These are phyloP conservation scores for Gnatocerus cornutus DNA, from an alignment of 2,888 invertebrate species.

Conservation along the genomic window DNA sequence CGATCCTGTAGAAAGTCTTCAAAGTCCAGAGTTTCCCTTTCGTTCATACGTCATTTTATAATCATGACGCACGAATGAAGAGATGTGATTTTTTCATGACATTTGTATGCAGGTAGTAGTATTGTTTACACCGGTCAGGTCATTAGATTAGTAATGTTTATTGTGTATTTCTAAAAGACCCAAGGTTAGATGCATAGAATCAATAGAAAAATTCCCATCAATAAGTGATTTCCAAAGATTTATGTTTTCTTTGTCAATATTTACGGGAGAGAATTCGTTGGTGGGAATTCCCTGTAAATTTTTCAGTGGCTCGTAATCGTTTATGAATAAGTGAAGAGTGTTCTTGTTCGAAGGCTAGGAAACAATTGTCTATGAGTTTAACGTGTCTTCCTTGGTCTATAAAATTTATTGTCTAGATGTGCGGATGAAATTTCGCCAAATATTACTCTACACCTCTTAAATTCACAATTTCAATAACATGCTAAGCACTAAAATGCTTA, in stretches of 20 bases:
- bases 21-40: slow-evolving; percentile 3
- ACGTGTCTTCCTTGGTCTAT: slow-evolving; percentile 10
- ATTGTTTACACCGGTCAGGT: too few relatives aligned
- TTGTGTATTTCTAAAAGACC: too few relatives aligned
- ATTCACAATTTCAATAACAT: too few relatives aligned
- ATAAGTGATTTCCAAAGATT: slow-evolving; percentile 16
- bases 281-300: slow-evolving; percentile 30
- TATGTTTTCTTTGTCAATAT: slow-evolving; percentile 24
- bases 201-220: not conserved
- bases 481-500: too few relatives aligned
- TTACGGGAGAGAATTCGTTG: slow-evolving; percentile 22
- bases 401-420: not conserved
- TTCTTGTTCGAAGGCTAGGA: slow-evolving; percentile 5
- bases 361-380: slow-evolving; percentile 18
- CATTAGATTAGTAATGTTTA: too few relatives aligned
- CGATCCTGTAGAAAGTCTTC: slow-evolving; percentile 21
- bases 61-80: not conserved
- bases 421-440: not conserved
- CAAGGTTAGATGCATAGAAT: too few relatives aligned
- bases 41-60: not conserved
- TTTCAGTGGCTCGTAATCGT: slow-evolving; percentile 30
- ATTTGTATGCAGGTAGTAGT: too few relatives aligned
- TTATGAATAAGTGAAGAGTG: slow-evolving; percentile 21
- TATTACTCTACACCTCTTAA: too few relatives aligned
- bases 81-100: too few relatives aligned